phyloP scores from a whole-genome alignment of 2,113 vertebrate genomes.

The Irena cyanogastra region DNA sequence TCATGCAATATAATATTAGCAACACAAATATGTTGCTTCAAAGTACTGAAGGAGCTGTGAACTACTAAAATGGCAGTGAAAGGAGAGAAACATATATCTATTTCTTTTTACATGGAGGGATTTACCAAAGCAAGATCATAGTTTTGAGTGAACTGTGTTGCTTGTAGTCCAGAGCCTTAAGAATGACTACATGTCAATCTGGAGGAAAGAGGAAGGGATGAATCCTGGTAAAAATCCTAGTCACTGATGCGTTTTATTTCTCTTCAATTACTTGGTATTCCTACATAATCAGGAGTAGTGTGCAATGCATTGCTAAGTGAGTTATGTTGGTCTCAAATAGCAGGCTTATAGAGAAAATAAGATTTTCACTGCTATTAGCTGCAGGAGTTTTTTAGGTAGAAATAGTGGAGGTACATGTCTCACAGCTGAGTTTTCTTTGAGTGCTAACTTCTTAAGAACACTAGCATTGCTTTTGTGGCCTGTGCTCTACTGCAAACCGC shows the following conservation, averaged over 20 bases:
- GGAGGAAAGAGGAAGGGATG: background rate
- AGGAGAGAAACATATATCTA: background rate
- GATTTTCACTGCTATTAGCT: background rate
- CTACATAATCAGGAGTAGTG: background rate
- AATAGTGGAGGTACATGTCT: background rate
- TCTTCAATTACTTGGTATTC: slow-evolving; percentile 23
- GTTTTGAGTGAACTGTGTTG: background rate
- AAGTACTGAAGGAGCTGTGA: background rate
- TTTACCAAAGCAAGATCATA: background rate
- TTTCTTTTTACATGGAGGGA: background rate
- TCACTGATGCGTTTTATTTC: background rate
- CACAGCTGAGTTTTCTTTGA: background rate
- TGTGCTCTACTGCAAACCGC: background rate
- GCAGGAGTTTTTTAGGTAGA: background rate
- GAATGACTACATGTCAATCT: background rate
- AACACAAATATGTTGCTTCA: background rate
- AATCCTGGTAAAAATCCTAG: slow-evolving; percentile 21
- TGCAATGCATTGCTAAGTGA: slow-evolving; percentile 12
- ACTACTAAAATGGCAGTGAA: background rate
- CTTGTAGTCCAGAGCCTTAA: background rate
- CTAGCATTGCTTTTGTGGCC: background rate
- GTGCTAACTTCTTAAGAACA: background rate
- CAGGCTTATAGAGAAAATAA: background rate
- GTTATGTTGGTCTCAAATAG: background rate
- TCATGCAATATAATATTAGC: background rate